These are phyloP conservation scores for Dryas iulia DNA, from an alignment of 1,140 invertebrate genomes.

Conservation along the genomic window DNA sequence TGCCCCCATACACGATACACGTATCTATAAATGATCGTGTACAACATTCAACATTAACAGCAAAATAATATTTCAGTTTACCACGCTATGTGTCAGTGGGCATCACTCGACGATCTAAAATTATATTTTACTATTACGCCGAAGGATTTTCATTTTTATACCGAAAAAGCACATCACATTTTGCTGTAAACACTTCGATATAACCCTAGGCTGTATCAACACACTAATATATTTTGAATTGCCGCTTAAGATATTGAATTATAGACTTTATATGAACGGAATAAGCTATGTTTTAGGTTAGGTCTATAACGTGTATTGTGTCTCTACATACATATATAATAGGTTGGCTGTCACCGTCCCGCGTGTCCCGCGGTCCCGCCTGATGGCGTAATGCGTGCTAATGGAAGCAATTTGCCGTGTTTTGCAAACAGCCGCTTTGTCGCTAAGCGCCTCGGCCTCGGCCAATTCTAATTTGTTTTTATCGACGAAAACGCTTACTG, in stretches of 20 bases:
- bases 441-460: conserved; percentile 28
- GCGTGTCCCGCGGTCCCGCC: conserved; percentile 29
- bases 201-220: neutral
- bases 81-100: neutral
- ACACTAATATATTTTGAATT: neutral
- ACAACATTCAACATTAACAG: neutral
- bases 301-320: conserved; percentile 5
- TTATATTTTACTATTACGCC: neutral
- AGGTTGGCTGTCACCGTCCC: conserved; percentile 19
- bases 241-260: neutral
- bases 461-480: conserved; percentile 35
- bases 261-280: neutral
- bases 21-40: too few relatives aligned
- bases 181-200: conserved; percentile 5
- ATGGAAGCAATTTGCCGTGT: conserved; percentile 64
- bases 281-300: neutral
- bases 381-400: conserved; percentile 48
- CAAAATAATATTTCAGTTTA: neutral
- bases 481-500: conserved; percentile 37
- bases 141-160: neutral
- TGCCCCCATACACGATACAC: too few relatives aligned
- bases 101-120: neutral
- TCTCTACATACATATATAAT: conserved; percentile 1
- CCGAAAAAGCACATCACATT: neutral
- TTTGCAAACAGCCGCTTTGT: conserved; percentile 42